Conservation (phyloP, 2,797 vertebrate genomes). For the Argya squamiceps region DNA sequence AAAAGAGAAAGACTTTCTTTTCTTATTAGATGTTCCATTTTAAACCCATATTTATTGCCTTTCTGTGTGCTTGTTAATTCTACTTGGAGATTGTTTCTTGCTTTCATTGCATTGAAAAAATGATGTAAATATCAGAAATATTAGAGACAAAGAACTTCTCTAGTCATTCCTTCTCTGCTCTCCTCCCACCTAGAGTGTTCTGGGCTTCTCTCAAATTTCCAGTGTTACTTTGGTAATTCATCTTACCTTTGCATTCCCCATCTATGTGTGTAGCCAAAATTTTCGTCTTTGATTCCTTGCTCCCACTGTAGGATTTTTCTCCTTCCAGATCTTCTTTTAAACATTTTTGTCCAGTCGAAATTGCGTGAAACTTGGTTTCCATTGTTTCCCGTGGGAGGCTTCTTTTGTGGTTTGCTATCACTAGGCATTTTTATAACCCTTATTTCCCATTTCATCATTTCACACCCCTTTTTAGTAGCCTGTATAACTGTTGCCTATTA, state of each 20-base stretch:
- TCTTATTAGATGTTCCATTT: constrained; percentile 12
- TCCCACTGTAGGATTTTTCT: background rate
- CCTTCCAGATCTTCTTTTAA: background rate
- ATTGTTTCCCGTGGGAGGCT: background rate
- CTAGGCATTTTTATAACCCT: background rate
- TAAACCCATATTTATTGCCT: constrained; percentile 16
- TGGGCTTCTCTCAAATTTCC: background rate
- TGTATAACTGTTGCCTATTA: background rate
- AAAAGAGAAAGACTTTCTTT: constrained; percentile 27
- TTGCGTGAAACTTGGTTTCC: background rate
- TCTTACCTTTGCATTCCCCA: background rate
- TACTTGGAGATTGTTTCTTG: constrained; percentile 9
- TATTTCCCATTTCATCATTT: background rate
- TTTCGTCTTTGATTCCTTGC: background rate
- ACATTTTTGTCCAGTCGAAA: background rate
- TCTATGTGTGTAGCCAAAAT: background rate
- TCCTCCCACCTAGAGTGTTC: background rate
- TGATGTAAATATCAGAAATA: background rate
- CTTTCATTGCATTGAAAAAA: background rate
- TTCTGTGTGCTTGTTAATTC: constrained; percentile 22
- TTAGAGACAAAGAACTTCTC: background rate
- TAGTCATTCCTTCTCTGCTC: background rate
- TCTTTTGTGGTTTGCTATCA: background rate
- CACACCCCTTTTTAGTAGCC: background rate
- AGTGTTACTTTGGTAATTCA: background rate